phyloP scores from a whole-genome alignment of 1,140 invertebrate species.

The Trichonephila clavata region DNA sequence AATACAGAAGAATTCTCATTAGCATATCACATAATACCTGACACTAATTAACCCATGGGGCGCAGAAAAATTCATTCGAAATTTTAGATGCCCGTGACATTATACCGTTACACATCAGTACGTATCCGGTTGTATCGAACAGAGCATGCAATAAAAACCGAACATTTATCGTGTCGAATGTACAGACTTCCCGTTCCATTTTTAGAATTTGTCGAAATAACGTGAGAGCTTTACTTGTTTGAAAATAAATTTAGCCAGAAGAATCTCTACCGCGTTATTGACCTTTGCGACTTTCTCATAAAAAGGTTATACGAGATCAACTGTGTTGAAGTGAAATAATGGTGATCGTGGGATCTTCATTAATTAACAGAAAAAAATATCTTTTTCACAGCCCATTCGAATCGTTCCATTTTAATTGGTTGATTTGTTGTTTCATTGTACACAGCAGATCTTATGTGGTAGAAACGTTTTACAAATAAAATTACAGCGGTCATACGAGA shows the following conservation, averaged over 20 bases:
- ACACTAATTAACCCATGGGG: not conserved
- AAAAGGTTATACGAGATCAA: not conserved
- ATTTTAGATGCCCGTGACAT: not conserved
- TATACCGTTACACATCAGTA: not conserved
- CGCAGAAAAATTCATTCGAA: no score
- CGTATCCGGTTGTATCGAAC: not conserved
- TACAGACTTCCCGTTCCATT: constrained; percentile 1
- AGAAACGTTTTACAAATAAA: no score
- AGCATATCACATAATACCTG: not conserved
- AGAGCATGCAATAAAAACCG: not conserved
- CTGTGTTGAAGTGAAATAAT: not conserved
- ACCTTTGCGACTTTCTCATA: not conserved
- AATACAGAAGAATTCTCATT: no score
- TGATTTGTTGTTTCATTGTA: no score
- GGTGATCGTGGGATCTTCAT: not conserved
- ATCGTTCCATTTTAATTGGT: no score
- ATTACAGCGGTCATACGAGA: no score
- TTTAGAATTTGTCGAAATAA: constrained; percentile 20
- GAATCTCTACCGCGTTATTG: not conserved
- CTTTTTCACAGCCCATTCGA: no score
- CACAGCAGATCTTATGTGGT: no score
- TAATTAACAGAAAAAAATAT: not conserved
- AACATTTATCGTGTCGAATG: no score
- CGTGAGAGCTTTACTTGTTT: not conserved
- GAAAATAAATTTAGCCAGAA: not conserved